A percentile compares a stretch with the other conserved stretches of the same genome.
Evolutionary conservation across 2,888 invertebrate genomes (phyloP).

Genomic region (Spisula solida): DNA sequence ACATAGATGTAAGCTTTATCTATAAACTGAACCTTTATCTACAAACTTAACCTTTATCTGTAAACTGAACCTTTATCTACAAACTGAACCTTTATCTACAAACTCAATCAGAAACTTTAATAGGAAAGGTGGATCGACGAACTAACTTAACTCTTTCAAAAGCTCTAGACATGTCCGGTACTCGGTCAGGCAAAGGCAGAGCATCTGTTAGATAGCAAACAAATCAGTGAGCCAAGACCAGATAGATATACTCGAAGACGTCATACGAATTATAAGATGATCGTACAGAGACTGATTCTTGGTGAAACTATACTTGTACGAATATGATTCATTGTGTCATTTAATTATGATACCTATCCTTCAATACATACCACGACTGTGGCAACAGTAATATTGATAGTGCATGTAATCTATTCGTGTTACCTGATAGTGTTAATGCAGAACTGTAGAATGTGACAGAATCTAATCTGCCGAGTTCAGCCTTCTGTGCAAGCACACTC

Average conservation of each 20-base stretch:
- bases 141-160: too few relatives aligned
- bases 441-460: not conserved
- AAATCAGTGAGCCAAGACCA: not conserved
- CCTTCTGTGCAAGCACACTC: not conserved
- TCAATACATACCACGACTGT: too few relatives aligned
- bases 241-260: not conserved
- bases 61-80: too few relatives aligned
- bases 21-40: not conserved
- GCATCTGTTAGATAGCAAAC: not conserved
- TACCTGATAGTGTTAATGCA: not conserved
- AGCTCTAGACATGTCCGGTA: not conserved
- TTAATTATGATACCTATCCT: too few relatives aligned
- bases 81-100: too few relatives aligned
- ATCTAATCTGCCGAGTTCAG: slow-evolving; percentile 10
- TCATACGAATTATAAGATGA: not conserved
- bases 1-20: not conserved
- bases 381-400: too few relatives aligned
- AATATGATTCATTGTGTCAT: too few relatives aligned
- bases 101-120: too few relatives aligned
- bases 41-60: too few relatives aligned
- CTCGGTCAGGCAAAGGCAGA: not conserved
- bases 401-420: not conserved
- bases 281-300: too few relatives aligned
- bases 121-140: too few relatives aligned
- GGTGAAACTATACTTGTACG: too few relatives aligned